Percentiles rank a stretch among this genome's conserved stretches.
Conservation (phyloP, 2,888 invertebrate species). For the Nemotelus pantherinus region DNA sequence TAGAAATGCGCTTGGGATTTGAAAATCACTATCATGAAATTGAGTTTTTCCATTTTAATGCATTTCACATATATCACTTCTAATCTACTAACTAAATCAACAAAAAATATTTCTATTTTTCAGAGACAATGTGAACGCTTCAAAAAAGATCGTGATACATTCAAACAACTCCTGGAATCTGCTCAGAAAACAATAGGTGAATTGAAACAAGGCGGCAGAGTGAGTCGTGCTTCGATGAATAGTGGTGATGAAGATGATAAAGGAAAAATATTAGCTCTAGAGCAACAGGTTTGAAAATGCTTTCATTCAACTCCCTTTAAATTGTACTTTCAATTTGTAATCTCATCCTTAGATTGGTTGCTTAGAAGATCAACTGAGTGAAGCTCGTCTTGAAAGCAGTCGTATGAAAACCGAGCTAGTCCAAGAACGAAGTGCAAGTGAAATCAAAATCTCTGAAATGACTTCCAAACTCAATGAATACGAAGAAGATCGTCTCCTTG, state of each 20-base stretch:
- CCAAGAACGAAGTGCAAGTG: slow-evolving; percentile 85
- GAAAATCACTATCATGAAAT: background rate
- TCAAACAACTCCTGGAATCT: slow-evolving; percentile 88
- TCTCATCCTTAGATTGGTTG: slow-evolving; percentile 69
- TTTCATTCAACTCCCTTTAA: background rate
- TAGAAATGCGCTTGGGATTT: background rate
- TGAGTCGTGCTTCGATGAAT: slow-evolving; percentile 72
- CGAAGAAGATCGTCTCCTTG: slow-evolving; percentile 86
- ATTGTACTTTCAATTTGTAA: background rate
- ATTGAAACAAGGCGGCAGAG: slow-evolving; percentile 71
- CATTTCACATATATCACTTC: too few species aligned
- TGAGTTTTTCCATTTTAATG: too few species aligned
- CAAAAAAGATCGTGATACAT: slow-evolving; percentile 87
- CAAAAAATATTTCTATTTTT: background rate
- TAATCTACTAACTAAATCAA: too few species aligned
- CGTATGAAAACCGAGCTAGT: slow-evolving; percentile 89
- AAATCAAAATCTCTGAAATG: slow-evolving; percentile 87
- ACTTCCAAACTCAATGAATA: slow-evolving; percentile 79
- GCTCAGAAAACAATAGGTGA: slow-evolving; percentile 86
- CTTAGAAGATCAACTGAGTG: slow-evolving; percentile 88
- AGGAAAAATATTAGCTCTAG: slow-evolving; percentile 76
- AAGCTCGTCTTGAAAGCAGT: slow-evolving; percentile 82
- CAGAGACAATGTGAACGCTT: slow-evolving; percentile 71
- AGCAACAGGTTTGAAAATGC: slow-evolving; percentile 73
- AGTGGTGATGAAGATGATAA: slow-evolving; percentile 82